phyloP scores from a whole-genome alignment of 1,140 invertebrate species.

The Drosophila erecta region DNA sequence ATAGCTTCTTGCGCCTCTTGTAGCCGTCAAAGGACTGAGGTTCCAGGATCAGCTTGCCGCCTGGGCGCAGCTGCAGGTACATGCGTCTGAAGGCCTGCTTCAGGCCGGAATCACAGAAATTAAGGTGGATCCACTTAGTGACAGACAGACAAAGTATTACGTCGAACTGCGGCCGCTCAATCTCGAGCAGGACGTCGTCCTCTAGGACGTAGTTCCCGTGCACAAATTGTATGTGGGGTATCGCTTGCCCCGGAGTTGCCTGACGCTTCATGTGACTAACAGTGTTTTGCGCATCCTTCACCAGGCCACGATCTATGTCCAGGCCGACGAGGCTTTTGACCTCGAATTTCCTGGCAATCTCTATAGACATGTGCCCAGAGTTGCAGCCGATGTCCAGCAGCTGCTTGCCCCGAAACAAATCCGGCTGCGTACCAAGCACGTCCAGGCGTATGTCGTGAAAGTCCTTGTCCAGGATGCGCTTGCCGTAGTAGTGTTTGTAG shows the following conservation, averaged over 20 bases:
- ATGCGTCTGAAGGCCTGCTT: constrained; percentile 96
- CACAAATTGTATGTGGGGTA: constrained; percentile 70
- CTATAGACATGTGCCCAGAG: constrained; percentile 95
- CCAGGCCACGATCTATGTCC: constrained; percentile 96
- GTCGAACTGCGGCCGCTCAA: constrained; percentile 95
- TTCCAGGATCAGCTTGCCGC: constrained; percentile 96
- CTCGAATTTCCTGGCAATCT: constrained; percentile 92
- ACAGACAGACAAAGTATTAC: constrained; percentile 97
- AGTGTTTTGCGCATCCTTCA: constrained; percentile 85
- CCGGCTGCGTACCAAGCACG: constrained; percentile 90
- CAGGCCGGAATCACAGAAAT: constrained; percentile 97
- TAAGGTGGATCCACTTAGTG: constrained; percentile 99
- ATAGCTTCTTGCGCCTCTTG: constrained; percentile 93
- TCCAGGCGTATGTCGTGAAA: constrained; percentile 92
- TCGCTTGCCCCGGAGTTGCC: constrained; percentile 16
- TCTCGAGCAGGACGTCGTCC: constrained; percentile 91
- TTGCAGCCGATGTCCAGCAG: constrained; percentile 99
- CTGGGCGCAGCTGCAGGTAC: constrained; percentile 94
- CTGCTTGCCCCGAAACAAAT: constrained; percentile 95
- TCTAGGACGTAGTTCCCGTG: constrained; percentile 97
- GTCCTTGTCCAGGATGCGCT: constrained; percentile 91
- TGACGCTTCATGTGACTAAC: constrained; percentile 49
- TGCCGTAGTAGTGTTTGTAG: constrained; percentile 93
- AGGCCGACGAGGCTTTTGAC: constrained; percentile 95
- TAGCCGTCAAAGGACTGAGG: constrained; percentile 97